A percentile compares a stretch with the other conserved stretches of the same genome.
These are phyloP conservation scores for Plemyria rubiginata DNA, from an alignment of 2,888 invertebrate species.

Conservation along the genomic window DNA sequence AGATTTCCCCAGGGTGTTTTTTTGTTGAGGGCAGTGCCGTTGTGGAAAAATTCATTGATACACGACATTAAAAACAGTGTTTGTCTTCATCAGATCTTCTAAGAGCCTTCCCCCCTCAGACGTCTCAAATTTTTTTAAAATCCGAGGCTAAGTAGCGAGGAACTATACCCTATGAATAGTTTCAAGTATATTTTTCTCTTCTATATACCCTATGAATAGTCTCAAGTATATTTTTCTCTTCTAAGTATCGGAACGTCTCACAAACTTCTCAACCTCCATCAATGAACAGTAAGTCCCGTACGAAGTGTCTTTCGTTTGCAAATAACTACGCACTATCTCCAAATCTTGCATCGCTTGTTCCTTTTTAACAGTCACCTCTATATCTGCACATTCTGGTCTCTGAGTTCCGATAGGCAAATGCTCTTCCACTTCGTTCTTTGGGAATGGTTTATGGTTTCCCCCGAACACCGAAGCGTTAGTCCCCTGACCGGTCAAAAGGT, in stretches of 20 bases:
- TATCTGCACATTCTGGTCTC: constrained; percentile 46
- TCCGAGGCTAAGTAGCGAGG: no score
- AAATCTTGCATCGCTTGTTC: constrained; percentile 51
- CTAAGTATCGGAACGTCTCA: neutral
- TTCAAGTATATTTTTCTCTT: neutral
- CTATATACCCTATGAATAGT: neutral
- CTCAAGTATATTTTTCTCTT: neutral
- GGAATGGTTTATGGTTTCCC: constrained; percentile 53
- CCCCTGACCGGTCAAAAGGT: constrained; percentile 57
- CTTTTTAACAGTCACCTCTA: constrained; percentile 46
- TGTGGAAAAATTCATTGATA: no score
- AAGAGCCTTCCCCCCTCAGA: no score
- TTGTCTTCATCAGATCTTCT: no score
- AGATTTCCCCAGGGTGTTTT: no score
- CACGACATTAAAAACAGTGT: no score
- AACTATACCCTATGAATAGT: no score
- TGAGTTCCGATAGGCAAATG: constrained; percentile 53
- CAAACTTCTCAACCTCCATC: neutral
- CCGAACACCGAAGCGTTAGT: constrained; percentile 59
- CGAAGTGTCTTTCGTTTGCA: constrained; percentile 43
- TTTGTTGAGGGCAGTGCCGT: no score
- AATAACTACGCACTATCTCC: constrained; percentile 52
- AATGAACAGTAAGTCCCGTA: neutral
- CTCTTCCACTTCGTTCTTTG: constrained; percentile 44
- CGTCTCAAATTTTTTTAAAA: no score